Percentiles rank a stretch among this genome's conserved stretches.
Conservation (phyloP, 2,888 invertebrate species). For the Bellardia pandia region DNA sequence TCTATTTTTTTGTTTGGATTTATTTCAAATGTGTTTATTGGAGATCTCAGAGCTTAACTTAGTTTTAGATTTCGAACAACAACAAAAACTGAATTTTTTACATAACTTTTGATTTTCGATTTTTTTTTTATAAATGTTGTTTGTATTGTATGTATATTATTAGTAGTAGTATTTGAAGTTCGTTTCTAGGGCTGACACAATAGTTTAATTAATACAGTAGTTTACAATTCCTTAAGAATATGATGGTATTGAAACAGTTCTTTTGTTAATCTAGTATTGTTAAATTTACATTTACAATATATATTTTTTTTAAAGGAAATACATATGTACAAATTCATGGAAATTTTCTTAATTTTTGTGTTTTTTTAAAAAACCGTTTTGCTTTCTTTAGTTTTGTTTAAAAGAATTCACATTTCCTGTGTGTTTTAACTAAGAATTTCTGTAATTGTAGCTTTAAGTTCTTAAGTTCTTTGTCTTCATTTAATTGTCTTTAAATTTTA, state of each 20-base stretch:
- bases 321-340: not conserved
- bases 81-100: slow-evolving; percentile 8
- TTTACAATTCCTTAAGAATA: slow-evolving; percentile 50
- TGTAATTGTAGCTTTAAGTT: not conserved
- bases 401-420: too few relatives aligned
- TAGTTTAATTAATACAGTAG: slow-evolving; percentile 45
- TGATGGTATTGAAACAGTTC: slow-evolving; percentile 44
- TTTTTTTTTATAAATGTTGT: not conserved
- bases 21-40: not conserved
- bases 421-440: not conserved
- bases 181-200: slow-evolving; percentile 45
- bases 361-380: not conserved
- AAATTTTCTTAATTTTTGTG: not conserved
- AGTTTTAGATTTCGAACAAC: slow-evolving; percentile 14
- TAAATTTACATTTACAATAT: not conserved
- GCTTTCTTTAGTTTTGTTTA: too few relatives aligned
- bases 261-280: slow-evolving; percentile 37
- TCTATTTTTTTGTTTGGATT: slow-evolving; percentile 10
- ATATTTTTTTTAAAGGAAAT: not conserved
- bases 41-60: slow-evolving; percentile 32
- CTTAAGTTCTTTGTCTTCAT: not conserved
- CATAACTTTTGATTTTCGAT: slow-evolving; percentile 42
- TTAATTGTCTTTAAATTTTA: slow-evolving; percentile 20
- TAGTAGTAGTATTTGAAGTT: slow-evolving; percentile 55
- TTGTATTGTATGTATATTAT: not conserved